Conservation (phyloP, 2,113 vertebrate genomes). For the Caranx melampygus region DNA sequence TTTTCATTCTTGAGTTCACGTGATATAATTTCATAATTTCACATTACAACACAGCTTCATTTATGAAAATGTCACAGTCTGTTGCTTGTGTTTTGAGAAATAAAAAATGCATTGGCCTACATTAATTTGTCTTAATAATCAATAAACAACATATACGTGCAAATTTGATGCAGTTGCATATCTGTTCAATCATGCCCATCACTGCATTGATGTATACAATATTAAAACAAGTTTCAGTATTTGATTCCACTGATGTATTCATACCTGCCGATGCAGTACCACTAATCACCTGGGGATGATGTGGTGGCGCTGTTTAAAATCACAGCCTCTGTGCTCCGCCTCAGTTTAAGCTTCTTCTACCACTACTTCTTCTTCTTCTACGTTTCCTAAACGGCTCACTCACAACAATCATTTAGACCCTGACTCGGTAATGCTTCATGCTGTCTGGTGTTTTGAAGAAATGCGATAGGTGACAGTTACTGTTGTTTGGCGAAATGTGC, state of each 20-base stretch:
- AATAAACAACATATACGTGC: too few species aligned
- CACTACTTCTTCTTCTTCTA: slow-evolving; percentile 37
- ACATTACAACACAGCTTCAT: background rate
- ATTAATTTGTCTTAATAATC: background rate
- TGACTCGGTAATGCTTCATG: background rate
- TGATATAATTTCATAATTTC: too few species aligned
- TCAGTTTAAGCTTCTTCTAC: background rate
- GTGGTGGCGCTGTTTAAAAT: slow-evolving; percentile 60
- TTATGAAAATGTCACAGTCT: background rate
- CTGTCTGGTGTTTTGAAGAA: background rate
- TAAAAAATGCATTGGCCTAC: background rate
- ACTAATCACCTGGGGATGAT: background rate
- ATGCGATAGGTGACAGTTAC: background rate
- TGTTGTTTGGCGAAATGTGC: background rate
- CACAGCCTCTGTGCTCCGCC: background rate
- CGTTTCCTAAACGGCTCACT: slow-evolving; percentile 18
- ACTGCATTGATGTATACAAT: too few species aligned
- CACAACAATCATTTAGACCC: slow-evolving; percentile 33
- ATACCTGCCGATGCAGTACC: slow-evolving; percentile 34
- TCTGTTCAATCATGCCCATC: too few species aligned
- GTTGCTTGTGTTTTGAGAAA: background rate
- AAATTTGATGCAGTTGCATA: background rate
- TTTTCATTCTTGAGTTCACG: background rate
- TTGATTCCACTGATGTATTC: too few species aligned
- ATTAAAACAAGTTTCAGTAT: too few species aligned